phyloP scores from a whole-genome alignment of 1,140 invertebrate species.

The Zophobas atratus region DNA sequence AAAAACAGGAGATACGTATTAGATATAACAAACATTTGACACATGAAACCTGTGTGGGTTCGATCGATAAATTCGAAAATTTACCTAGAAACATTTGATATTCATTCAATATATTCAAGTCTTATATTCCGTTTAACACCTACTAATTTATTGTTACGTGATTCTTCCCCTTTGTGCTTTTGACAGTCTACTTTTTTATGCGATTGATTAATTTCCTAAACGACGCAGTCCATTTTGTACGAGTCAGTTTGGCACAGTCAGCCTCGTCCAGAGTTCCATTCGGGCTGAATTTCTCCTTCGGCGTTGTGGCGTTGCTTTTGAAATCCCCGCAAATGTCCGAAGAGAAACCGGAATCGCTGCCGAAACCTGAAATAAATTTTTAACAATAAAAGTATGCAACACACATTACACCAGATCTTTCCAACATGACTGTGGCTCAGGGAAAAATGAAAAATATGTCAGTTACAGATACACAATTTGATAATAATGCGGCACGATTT shows the following conservation, averaged over 20 bases:
- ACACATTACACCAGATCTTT: not conserved
- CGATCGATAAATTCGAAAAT: slow-evolving; percentile 15
- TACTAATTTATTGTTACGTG: not conserved
- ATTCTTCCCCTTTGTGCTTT: slow-evolving; percentile 15
- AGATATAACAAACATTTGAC: slow-evolving; percentile 6
- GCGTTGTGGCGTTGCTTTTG: slow-evolving; percentile 65
- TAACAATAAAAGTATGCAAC: not conserved
- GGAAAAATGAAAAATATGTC: no score
- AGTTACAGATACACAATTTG: not conserved
- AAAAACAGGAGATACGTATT: slow-evolving; percentile 32
- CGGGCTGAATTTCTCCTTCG: slow-evolving; percentile 65
- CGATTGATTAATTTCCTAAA: slow-evolving; percentile 65
- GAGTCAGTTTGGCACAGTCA: slow-evolving; percentile 65
- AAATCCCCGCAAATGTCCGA: slow-evolving; percentile 65
- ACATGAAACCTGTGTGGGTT: slow-evolving; percentile 19
- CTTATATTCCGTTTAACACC: slow-evolving; percentile 20
- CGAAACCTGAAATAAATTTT: slow-evolving; percentile 60
- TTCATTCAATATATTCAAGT: slow-evolving; percentile 10
- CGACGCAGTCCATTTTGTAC: slow-evolving; percentile 67
- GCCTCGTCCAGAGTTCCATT: slow-evolving; percentile 63
- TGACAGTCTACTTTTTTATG: slow-evolving; percentile 62
- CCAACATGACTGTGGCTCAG: no score
- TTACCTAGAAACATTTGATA: slow-evolving; percentile 16
- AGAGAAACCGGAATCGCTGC: slow-evolving; percentile 67
- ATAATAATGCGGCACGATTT: not conserved